Percentiles rank a stretch among this genome's conserved stretches.
Conservation (phyloP, 2,113 vertebrate species). For the Albula goreensis region DNA sequence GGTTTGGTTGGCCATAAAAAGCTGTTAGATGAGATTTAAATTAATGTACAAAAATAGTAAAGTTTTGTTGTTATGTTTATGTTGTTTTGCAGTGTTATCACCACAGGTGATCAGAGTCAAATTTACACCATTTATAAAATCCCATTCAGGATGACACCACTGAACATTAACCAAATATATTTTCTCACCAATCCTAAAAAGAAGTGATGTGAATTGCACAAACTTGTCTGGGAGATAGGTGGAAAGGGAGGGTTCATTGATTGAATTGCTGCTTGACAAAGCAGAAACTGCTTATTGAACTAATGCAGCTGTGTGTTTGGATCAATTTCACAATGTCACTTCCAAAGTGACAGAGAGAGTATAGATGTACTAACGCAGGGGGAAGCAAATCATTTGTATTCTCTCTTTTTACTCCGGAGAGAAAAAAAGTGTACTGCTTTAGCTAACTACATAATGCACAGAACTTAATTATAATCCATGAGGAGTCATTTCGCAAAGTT, state of each 20-base stretch:
- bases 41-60: background rate
- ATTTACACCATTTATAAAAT: background rate
- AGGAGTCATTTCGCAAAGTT: background rate
- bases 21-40: no score
- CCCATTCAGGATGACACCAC: background rate
- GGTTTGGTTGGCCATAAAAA: no score
- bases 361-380: conserved; percentile 2
- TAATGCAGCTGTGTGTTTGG: conserved; percentile 64
- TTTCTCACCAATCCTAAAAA: conserved; percentile 49
- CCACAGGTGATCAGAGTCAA: background rate
- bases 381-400: background rate
- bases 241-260: conserved; percentile 59
- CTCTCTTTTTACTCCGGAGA: background rate
- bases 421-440: background rate
- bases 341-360: conserved; percentile 44
- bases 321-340: conserved; percentile 69
- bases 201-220: conserved; percentile 57
- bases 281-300: conserved; percentile 73
- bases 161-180: conserved; percentile 11
- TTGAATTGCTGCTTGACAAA: conserved; percentile 69
- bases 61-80: background rate
- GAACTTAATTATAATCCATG: background rate
- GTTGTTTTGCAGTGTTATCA: background rate
- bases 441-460: background rate
- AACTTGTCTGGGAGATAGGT: conserved; percentile 54